phyloP scores from a whole-genome alignment of 1,140 invertebrate genomes.

The Antheraea pernyi region DNA sequence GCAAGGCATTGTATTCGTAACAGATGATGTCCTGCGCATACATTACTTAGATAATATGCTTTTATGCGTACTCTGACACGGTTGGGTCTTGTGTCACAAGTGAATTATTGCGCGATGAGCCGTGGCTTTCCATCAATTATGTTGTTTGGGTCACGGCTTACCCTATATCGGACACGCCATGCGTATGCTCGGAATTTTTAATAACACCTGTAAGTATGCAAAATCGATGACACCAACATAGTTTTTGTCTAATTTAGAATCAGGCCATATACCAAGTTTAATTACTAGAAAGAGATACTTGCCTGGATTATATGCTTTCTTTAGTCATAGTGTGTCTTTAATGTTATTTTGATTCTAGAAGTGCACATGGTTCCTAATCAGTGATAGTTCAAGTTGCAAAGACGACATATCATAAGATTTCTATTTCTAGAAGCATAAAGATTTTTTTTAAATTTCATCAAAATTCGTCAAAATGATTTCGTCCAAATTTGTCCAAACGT shows the following conservation, averaged over 20 bases:
- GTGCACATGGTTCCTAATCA: no score
- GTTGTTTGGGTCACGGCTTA: conserved; percentile 8
- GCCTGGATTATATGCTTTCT: no score
- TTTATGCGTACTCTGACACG: not conserved
- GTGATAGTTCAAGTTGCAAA: no score
- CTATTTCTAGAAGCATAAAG: no score
- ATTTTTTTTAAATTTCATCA: no score
- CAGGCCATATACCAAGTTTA: not conserved
- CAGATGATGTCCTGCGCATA: conserved; percentile 46
- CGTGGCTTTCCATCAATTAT: not conserved
- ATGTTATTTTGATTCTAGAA: no score
- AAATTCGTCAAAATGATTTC: no score
- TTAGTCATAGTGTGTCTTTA: no score
- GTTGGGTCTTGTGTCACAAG: not conserved
- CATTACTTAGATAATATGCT: conserved; percentile 18
- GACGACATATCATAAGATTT: no score
- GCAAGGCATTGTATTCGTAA: conserved; percentile 49
- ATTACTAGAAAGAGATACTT: not conserved
- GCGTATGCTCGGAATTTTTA: not conserved
- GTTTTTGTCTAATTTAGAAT: not conserved
- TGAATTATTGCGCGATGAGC: conserved; percentile 7
- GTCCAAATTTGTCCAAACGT: no score
- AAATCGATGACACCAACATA: not conserved
- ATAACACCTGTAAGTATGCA: not conserved
- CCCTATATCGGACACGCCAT: not conserved